Evolutionary conservation across 2,797 vertebrate genomes (phyloP).

Genomic region (Neosilurus hyrtlii): DNA sequence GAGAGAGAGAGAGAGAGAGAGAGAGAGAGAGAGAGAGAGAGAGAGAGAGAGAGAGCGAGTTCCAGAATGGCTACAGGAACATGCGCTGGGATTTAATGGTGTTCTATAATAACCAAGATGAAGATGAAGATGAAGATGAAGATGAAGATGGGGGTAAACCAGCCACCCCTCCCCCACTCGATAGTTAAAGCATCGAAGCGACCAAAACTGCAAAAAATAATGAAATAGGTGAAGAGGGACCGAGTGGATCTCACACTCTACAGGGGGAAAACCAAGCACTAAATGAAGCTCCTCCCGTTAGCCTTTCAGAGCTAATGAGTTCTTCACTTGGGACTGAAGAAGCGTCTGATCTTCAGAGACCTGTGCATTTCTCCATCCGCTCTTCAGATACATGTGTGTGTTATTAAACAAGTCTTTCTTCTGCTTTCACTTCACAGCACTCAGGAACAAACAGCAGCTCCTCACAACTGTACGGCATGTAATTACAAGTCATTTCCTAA

Average conservation of each 20-base stretch:
- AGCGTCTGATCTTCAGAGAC: not conserved
- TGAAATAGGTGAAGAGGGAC: conserved; percentile 1
- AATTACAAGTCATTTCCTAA: not conserved
- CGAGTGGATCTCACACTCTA: not conserved
- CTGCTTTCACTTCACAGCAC: not conserved
- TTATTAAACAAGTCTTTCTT: not conserved
- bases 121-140: conserved; percentile 11
- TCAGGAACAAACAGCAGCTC: not conserved
- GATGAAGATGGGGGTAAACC: conserved; percentile 1
- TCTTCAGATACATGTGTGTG: not conserved
- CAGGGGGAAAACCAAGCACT: too few relatives aligned
- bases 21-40: too few relatives aligned
- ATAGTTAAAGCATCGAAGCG: not conserved
- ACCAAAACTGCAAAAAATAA: not conserved
- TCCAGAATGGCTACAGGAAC: not conserved
- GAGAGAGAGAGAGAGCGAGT: too few relatives aligned
- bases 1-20: too few relatives aligned
- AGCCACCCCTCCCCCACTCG: not conserved
- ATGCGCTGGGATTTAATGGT: conserved; percentile 3
- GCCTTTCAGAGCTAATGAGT: not conserved
- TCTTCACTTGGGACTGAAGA: not conserved
- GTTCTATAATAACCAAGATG: conserved; percentile 1
- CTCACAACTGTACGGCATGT: not conserved
- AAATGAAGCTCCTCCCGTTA: not conserved
- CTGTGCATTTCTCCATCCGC: not conserved